Evolutionary conservation across 2,113 vertebrate genomes (phyloP), one percentile per base, ranked within the genome.

Genomic region (Oenanthe oenanthe): DNA sequence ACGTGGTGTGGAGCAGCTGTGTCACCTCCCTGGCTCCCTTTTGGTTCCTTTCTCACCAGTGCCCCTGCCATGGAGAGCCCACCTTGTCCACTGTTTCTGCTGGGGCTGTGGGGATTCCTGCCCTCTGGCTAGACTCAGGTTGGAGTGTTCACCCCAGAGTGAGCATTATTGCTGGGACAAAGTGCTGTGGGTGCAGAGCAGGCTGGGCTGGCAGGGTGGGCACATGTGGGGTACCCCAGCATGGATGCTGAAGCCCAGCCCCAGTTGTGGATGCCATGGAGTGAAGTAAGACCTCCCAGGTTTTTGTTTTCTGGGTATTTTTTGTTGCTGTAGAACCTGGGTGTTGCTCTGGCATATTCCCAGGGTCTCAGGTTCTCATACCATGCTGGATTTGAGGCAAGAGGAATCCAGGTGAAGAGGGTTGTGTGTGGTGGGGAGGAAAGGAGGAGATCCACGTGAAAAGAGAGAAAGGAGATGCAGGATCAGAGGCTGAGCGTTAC

Each of bases 181-280:
- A 66, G 31, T 4, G 21, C 10, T 32, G 9, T 5, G 34, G 45
- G 28, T 53, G 58, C 83, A 48, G 83, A 73, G 48, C 38, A 32
- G 57, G 43, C 34, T 5, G 18, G n/a, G 34, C 60, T 61, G 40
- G 15, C 0, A 7, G n/a, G 34, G 7, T 61, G 13, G 13, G 51
- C 2, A 2, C 0, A 0, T 0, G 6, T 62, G 60, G n/a, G 51
- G 26, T 87, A 66, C 60, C 53, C n/a, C 42, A 36, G 22, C 0
- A 1, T 1, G 5, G 61, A 18, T 74, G 54, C 48, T 67, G 32
- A 63, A 70, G 7, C 14, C 3, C 10, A 25, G 26, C 38, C 31
- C 26, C 13, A 25, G 29, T 28, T 1, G 0, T 20, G 34, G 32
- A 12, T 79, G 42, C 31, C 60, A 25, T 26, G 29, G 20, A 61